A percentile compares a stretch with the other conserved stretches of the same genome.
Conservation (phyloP, 1,140 invertebrate species). For the Pseudoatta argentina region DNA sequence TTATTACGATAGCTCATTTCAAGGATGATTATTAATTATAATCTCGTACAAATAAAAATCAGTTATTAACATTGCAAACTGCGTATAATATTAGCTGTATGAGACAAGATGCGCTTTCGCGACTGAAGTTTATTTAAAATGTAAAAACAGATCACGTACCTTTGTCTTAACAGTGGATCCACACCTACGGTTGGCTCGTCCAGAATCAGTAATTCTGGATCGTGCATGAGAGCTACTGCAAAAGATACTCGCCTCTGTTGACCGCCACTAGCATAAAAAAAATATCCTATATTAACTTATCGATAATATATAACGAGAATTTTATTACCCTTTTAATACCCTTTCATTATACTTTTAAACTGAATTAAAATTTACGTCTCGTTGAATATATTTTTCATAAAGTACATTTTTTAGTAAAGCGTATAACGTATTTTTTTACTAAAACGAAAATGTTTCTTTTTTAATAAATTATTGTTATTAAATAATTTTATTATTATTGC, state of each 20-base stretch:
- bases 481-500: background rate
- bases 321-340: too few species aligned
- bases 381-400: too few species aligned
- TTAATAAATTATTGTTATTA: too few species aligned
- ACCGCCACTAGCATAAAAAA: conserved; percentile 90
- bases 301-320: too few species aligned
- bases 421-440: too few species aligned
- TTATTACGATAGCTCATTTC: conserved; percentile 24
- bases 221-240: conserved; percentile 96
- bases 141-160: conserved; percentile 81
- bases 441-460: too few species aligned
- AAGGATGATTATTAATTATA: background rate
- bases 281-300: background rate
- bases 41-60: background rate
- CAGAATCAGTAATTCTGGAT: conserved; percentile 96
- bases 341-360: too few species aligned
- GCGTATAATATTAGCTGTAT: too few species aligned
- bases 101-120: background rate
- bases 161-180: conserved; percentile 95
- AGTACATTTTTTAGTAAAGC: too few species aligned
- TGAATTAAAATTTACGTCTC: too few species aligned
- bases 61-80: background rate
- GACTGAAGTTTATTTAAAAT: background rate
- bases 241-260: conserved; percentile 97
- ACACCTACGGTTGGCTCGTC: conserved; percentile 98